Conservation (phyloP, 2,113 vertebrate genomes). For the Charadrius vociferus region DNA sequence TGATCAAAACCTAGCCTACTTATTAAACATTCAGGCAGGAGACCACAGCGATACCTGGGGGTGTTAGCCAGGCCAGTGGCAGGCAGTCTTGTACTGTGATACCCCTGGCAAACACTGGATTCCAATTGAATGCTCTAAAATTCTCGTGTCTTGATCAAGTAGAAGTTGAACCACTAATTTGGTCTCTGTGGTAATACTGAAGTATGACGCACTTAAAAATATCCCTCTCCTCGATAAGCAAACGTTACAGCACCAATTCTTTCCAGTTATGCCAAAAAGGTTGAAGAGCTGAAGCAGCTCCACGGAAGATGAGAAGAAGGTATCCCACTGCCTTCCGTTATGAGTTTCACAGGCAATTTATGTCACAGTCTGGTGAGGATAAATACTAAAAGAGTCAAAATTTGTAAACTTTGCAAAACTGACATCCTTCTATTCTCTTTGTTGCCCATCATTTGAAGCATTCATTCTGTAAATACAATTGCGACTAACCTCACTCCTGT, state of each 20-base stretch:
- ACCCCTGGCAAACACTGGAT: not conserved
- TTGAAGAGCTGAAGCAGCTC: not conserved
- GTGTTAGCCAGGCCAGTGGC: not conserved
- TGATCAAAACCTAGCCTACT: not conserved
- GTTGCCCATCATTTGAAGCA: not conserved
- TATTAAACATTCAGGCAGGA: not conserved
- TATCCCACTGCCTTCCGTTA: not conserved
- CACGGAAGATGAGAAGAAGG: not conserved
- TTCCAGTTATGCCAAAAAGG: not conserved
- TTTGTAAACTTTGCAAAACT: not conserved
- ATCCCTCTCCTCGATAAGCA: not conserved
- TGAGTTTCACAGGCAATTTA: not conserved
- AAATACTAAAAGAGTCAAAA: not conserved
- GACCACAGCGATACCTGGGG: not conserved
- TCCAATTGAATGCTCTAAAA: not conserved
- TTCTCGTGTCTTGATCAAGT: not conserved
- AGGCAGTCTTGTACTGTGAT: not conserved
- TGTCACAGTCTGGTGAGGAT: not conserved
- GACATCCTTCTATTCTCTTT: not conserved
- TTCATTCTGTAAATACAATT: not conserved
- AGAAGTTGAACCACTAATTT: not conserved
- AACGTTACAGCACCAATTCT: not conserved
- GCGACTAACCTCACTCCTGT: not conserved
- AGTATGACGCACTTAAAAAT: not conserved
- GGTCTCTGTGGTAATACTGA: not conserved